Evolutionary conservation across 2,113 vertebrate species (phyloP).

Genomic region (Amphiprion percula): DNA sequence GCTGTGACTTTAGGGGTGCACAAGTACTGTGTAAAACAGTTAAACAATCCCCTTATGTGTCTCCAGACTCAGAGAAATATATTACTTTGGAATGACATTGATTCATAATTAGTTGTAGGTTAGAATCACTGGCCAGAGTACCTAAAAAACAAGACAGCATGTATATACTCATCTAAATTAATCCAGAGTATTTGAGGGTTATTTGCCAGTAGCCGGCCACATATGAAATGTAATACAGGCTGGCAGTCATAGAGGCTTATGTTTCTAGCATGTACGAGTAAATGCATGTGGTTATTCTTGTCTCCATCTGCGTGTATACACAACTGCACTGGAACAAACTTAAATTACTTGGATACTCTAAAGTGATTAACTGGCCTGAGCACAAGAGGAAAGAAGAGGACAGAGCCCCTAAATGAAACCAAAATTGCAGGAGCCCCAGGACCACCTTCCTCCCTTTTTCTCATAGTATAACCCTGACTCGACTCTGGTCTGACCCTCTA

Average conservation of each 20-base stretch:
- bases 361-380: not conserved
- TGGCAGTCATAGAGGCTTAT: not conserved
- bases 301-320: not conserved
- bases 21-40: conserved; percentile 1
- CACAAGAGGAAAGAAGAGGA: not conserved
- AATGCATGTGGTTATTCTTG: not conserved
- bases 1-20: not conserved
- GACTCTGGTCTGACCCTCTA: conserved; percentile 3
- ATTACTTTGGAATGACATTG: not conserved
- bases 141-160: too few relatives aligned
- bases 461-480: conserved; percentile 2
- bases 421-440: not conserved
- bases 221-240: not conserved
- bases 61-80: not conserved
- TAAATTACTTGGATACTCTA: not conserved
- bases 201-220: not conserved
- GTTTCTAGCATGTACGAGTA: not conserved
- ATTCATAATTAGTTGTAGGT: not conserved
- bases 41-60: not conserved
- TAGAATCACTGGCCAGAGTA: too few relatives aligned
- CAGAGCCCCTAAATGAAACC: not conserved
- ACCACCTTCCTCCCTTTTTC: not conserved
- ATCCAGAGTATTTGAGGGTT: not conserved
- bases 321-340: not conserved
- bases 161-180: too few relatives aligned